Evolutionary conservation across 2,797 vertebrate genomes (phyloP), one percentile per base, ranked within the genome.

Genomic region (Oreortyx pictus): DNA sequence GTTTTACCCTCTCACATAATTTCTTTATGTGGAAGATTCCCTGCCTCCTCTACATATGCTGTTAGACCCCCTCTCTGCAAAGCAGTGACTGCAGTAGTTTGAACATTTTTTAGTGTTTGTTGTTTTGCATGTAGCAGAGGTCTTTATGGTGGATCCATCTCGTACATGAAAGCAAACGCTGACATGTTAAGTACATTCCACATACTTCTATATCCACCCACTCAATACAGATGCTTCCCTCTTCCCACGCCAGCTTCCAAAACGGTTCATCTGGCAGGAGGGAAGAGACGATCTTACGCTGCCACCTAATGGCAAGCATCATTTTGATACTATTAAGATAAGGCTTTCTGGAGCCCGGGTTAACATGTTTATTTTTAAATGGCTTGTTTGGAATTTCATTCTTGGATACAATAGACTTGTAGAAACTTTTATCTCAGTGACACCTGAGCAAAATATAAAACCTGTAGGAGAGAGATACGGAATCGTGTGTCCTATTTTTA

Each of bases 241-340:
- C 82, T 94, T 94, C 78, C 81, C 91, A 92, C 89, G 86, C 39
- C 67, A 31, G 41, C 64, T 91, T 79, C 79, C 77, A 73, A 62
- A 72, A 49, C 29, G 11, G 43, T 76, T 94, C 20, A 9, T 71
- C 41, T 47, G 65, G 50, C 39, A 79, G 56, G 44, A 68, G 75
- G 50, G 44, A 91, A 84, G 92, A 93, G 93, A 77, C 95, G 94
- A 96, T 96, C 94, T 68, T 95, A 97, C 77, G 95, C 96, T 98
- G 98, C 98, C 98, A 97, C 96, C 98, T 98, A 92, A 96, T 93
- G 97, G 97, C 93, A 75, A 77, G 52, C 1, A 0, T 59, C 39
- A 61, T 39, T 75, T 91, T 74, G 70, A 60, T 79, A 22, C 56
- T 35, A 4, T 17, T 17, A 33, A 66, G 46, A 6, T 27, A 6